Evolutionary conservation across 2,113 vertebrate species (phyloP).

Genomic region (Tetrax tetrax): DNA sequence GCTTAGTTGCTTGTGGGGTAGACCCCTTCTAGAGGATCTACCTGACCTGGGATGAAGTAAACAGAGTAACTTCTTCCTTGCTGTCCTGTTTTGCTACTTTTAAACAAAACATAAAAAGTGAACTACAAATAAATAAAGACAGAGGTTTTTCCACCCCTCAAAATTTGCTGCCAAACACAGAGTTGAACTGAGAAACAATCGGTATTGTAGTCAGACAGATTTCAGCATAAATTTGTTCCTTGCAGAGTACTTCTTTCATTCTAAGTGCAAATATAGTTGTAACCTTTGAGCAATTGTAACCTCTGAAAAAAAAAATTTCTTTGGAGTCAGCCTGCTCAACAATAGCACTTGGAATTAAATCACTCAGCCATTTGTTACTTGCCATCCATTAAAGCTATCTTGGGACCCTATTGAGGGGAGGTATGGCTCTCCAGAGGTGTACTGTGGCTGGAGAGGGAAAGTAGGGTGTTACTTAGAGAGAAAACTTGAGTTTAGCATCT

Average conservation of each 20-base stretch:
- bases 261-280: neutral
- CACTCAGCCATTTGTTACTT: neutral
- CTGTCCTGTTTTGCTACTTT: neutral
- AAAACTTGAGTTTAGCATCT: neutral
- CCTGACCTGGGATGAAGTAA: neutral
- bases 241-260: neutral
- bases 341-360: neutral
- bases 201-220: neutral
- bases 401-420: neutral
- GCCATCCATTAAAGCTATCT: rapidly evolving
- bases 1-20: neutral
- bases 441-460: neutral
- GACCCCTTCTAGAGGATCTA: neutral
- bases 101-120: neutral
- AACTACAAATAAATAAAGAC: neutral
- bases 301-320: neutral
- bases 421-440: neutral
- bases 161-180: neutral
- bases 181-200: neutral
- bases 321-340: neutral
- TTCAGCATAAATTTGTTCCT: neutral
- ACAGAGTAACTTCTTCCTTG: neutral
- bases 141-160: neutral
- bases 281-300: neutral
- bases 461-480: neutral